Base-by-base conservation (phyloP, 2,888 invertebrate genomes). In the Hypomecis atomaria region DNA sequence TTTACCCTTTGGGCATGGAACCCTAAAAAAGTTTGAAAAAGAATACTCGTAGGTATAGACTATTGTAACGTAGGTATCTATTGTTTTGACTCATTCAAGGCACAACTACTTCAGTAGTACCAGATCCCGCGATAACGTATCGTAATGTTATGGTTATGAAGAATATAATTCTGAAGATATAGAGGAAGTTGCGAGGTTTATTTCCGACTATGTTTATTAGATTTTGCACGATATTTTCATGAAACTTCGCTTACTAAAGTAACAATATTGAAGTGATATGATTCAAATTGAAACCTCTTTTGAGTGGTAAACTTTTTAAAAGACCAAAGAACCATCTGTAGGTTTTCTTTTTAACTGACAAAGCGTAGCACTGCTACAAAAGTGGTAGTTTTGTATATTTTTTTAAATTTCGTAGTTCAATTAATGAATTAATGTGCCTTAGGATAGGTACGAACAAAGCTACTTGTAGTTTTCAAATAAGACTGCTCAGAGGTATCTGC, bases 91-190 rank as follows among this genome's bases (percentile, higher is more conserved):
- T 6, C 23, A 44, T 59, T 36, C 1, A 5, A 52, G 11, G 38
- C 53, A 52, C n/a, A 54, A 53, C 47, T 53, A 54, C 34, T 43
- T 13, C 37, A 44, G 10, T 40, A 55, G 65, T 56, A 69, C 65
- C 59, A 62, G 68, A 70, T 68, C 61, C 55, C 37, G 57, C 62
- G 66, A 67, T 70, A 72, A 70, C 62, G 62, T 70, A 72, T 70
- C 70, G 65, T 72, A 65, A 72, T 70, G 64, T 63, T 67, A 72
- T 70, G 70, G 69, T 72, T 72, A 70, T 70, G 57, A 62, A 49
- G 62, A 64, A 59, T 62, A 64, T 65, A 63, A 69, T 66, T 70
- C 63, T 50, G 62, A 58, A 58, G 58, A 70, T 59, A 53, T 58
- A 60, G 59, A 58, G 62, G 62, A 62, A 64, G 50, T 64, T 63